Base-by-base conservation (phyloP, 1,140 invertebrate species). In the Pseudomyrmex sp. region DNA sequence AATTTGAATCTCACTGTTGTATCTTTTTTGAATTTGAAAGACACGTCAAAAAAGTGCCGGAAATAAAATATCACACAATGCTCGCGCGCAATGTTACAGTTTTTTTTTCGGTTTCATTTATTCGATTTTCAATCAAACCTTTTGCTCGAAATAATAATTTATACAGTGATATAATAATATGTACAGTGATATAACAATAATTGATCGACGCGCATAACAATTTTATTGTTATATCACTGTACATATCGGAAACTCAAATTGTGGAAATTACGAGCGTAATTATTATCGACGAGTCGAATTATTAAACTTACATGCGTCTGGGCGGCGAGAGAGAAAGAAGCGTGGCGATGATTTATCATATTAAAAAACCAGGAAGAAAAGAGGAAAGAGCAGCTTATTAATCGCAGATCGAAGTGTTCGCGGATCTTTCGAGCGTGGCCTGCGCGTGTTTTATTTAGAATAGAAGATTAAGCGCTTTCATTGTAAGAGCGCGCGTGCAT, bases 401-500 rank as follows among this genome's bases (percentile, higher is more conserved):
- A 74, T 54, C 15, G 35, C 15, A 70, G 52, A 79, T 79, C 54
- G 54, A 56, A 80, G 59, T 59, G 56, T 58, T 79, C 18, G 35
- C 35, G 4, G 26, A 46, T 12, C 66, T 59, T 48, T 50, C 66
- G 54, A 59, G 54, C 66, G 76, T 59, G 23, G 54, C 65, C 46
- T 50, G 66, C 44, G 46, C 61, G 70, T 80, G 70, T 80, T 80
- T 50, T 35, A 35, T 35, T 35, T 35, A 35, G 56, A 56, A 80
- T 70, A 59, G 54, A 80, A 80, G 76, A 72, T 80, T 80, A 80
- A 80, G 56, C 54, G 54, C 66, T 72, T 80, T 80, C 54, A 72
- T 80, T 80, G 54, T 72, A 80, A 72, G 54, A 72, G 58, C 75
- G 85, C 82, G 76, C 86, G 85, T 87, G 85, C 86, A 80, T 80